Evolutionary conservation across 2,888 invertebrate genomes (phyloP), one percentile per base, ranked within the genome.

Genomic region (Lottia gigantea): DNA sequence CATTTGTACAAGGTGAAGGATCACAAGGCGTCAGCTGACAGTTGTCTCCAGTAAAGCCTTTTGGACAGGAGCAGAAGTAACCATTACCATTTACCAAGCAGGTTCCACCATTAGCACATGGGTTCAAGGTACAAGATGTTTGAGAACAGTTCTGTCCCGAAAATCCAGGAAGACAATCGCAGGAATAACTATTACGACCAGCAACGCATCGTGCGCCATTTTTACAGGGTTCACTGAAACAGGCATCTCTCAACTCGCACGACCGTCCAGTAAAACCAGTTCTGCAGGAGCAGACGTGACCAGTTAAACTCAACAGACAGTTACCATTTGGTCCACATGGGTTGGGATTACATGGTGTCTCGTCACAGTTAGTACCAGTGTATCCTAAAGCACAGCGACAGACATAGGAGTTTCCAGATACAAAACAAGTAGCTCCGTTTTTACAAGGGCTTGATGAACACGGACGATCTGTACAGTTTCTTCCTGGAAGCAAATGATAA

Each of bases 11-110:
- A 8, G 69, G 69, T 12, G 64, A 19, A 19, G 31, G 31, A 1
- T 64, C 47, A 25, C 69, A 69, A 14, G 49, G 47, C 19, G 61
- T 46, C 15, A 64, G 55, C 62, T 70, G 62, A 45, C 69, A 69
- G 65, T 65, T 69, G 23, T 49, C 65, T 49, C 69, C 69, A 12
- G 25, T 26, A 46, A 64, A 69, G 19, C 69, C 69, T 6, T 69
- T 64, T 40, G 65, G 40, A 16, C 69, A 69, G 19, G 49, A 49
- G 46, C 69, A 69, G 7, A 25, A 31, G 46, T 65, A 69, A 4
- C 46, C 69, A 15, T 19, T 49, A 45, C 45, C 55, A 14, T 55
- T 55, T 7, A 55, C 55, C 23, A 55, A 55, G 55, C 55, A 55
- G 23, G 55, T 55, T 12, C 55, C 55, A 11, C 55, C 55, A 23